A percentile compares a stretch with the other conserved stretches of the same genome.
These are phyloP conservation scores for Trematocara variabile DNA, from an alignment of 2,113 vertebrate genomes.

Conservation along the genomic window DNA sequence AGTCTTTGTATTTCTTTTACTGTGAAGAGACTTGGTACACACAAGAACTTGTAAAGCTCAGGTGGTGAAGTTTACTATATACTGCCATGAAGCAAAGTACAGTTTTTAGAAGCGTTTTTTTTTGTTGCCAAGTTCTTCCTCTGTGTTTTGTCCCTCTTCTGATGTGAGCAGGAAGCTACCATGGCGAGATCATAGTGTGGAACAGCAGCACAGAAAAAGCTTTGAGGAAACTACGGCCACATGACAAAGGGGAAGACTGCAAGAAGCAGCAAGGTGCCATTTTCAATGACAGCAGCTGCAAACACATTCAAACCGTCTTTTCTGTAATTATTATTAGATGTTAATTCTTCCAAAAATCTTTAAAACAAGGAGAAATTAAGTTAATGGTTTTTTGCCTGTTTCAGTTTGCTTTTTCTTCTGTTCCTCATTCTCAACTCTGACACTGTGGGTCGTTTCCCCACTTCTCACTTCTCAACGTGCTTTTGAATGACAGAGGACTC, in stretches of 20 bases:
- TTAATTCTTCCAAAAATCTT: background rate
- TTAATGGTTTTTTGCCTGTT: background rate
- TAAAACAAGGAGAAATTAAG: background rate
- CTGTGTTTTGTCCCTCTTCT: background rate
- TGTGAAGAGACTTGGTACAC: background rate
- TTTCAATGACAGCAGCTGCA: background rate
- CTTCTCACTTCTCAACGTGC: background rate
- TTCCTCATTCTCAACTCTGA: background rate
- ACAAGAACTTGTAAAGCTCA: background rate
- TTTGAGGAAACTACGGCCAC: conserved; percentile 55
- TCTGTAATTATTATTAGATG: background rate
- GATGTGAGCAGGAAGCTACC: conserved; percentile 61
- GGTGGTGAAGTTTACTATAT: background rate
- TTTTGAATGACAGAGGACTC: conserved; percentile 34
- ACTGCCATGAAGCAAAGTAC: background rate
- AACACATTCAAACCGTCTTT: background rate
- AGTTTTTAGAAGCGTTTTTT: background rate
- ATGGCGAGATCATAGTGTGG: conserved; percentile 78
- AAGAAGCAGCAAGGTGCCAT: conserved; percentile 37
- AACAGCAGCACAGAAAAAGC: conserved; percentile 77
- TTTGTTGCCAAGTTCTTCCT: background rate
- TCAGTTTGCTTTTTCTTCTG: background rate
- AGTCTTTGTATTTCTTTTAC: background rate
- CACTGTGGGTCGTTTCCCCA: background rate
- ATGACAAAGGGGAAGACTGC: conserved; percentile 12